These are phyloP conservation scores for Apostichopus leukothele DNA, from an alignment of 53 echinoderm and acorn worm genomes.

Conservation along the genomic window DNA sequence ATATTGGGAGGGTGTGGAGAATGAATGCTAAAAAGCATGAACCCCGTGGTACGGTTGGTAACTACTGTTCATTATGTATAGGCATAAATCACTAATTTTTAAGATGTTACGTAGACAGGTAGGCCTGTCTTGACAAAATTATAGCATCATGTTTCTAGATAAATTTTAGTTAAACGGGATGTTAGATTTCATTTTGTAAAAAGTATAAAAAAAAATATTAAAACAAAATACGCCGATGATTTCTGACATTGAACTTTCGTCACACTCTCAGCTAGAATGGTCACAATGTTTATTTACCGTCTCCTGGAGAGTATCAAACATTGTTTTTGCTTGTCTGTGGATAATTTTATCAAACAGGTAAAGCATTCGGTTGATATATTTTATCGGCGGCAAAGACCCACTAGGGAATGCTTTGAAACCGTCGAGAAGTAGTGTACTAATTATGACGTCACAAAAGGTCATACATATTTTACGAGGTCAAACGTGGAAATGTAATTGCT, in stretches of 20 bases:
- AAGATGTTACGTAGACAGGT: too few relatives aligned
- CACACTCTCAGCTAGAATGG: not conserved
- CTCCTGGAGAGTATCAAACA: constrained; percentile 18
- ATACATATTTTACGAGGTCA: constrained; percentile 4
- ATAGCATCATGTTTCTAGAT: too few relatives aligned
- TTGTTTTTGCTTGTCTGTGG: not conserved
- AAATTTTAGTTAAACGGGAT: too few relatives aligned
- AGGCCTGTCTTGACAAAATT: too few relatives aligned
- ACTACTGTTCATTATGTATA: too few relatives aligned
- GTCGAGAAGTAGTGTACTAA: constrained; percentile 15
- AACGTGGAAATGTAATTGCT: not conserved
- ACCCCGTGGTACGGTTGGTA: too few relatives aligned
- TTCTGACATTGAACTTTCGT: not conserved
- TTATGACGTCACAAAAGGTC: constrained; percentile 41
- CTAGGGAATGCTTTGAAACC: constrained; percentile 24
- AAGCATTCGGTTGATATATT: not conserved
- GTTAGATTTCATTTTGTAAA: too few relatives aligned
- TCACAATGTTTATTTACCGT: not conserved
- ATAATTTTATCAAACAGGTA: constrained; percentile 3
- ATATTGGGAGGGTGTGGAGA: too few relatives aligned
- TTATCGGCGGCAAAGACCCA: constrained; percentile 5
- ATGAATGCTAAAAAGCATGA: too few relatives aligned
- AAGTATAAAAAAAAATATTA: too few relatives aligned
- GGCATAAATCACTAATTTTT: too few relatives aligned
- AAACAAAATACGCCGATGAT: too few relatives aligned